Conservation (phyloP, 2,888 invertebrate genomes). For the Aporophyla nigra region DNA sequence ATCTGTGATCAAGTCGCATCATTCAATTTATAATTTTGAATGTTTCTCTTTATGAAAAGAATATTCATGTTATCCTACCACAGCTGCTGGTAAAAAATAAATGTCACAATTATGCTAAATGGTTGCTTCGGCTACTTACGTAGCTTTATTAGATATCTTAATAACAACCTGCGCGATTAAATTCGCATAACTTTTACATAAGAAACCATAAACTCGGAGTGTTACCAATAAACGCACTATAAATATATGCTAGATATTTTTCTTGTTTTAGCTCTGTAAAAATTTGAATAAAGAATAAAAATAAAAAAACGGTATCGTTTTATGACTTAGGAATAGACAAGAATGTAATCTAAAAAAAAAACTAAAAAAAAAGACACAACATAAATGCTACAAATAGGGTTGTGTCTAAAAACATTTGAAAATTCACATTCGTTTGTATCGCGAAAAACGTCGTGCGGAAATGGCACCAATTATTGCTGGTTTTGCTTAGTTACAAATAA, state of each 20-base stretch:
- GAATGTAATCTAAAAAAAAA: background rate
- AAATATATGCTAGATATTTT: constrained; percentile 3
- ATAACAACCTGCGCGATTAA: constrained; percentile 22
- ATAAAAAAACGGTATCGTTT: background rate
- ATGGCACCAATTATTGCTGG: constrained; percentile 55
- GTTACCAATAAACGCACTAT: constrained; percentile 16
- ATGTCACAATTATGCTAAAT: constrained; percentile 55
- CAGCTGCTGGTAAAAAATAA: constrained; percentile 22
- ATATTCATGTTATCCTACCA: background rate
- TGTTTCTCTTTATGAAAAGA: background rate
- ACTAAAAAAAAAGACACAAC: too few species aligned
- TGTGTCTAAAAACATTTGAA: background rate
- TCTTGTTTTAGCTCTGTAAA: constrained; percentile 1
- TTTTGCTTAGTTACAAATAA: constrained; percentile 61
- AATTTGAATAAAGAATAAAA: constrained; percentile 16
- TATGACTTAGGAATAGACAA: background rate
- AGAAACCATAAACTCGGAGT: constrained; percentile 28
- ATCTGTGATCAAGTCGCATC: background rate
- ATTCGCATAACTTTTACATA: constrained; percentile 30
- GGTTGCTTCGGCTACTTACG: constrained; percentile 21
- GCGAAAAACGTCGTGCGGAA: constrained; percentile 10
- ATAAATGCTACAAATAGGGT: background rate
- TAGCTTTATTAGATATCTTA: constrained; percentile 26
- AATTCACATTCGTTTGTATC: constrained; percentile 4
- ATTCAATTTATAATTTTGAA: background rate